Percentiles rank a stretch among this genome's conserved stretches.
Conservation (phyloP, 1,140 invertebrate species). For the Drosophila bipectinata region DNA sequence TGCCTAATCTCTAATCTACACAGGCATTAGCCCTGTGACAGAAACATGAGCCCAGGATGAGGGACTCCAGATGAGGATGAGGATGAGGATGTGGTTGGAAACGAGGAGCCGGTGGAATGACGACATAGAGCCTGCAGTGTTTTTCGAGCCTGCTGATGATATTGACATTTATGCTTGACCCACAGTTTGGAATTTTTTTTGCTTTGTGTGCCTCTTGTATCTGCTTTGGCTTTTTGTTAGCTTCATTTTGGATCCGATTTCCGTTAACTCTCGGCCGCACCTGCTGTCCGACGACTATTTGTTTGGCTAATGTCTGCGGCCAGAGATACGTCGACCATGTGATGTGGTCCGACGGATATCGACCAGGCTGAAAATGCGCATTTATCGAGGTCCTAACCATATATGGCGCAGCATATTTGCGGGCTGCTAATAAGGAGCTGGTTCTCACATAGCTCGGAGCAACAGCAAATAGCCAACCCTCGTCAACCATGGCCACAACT, state of each 20-base stretch:
- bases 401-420: slow-evolving; percentile 51
- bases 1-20: slow-evolving; percentile 79
- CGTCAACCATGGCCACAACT: slow-evolving; percentile 45
- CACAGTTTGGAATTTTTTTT: slow-evolving; percentile 38
- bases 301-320: slow-evolving; percentile 42
- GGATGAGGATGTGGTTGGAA: slow-evolving; percentile 6
- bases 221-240: slow-evolving; percentile 35
- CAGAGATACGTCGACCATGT: slow-evolving; percentile 22
- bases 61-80: neutral
- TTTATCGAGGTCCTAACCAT: slow-evolving; percentile 20
- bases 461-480: slow-evolving; percentile 15
- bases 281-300: slow-evolving; percentile 48
- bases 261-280: slow-evolving; percentile 75
- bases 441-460: slow-evolving; percentile 37
- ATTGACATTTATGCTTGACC: slow-evolving; percentile 78
- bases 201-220: neutral
- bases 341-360: neutral
- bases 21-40: slow-evolving; percentile 70
- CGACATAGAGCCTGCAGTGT: slow-evolving; percentile 56
- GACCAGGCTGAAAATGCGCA: slow-evolving; percentile 52
- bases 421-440: slow-evolving; percentile 33
- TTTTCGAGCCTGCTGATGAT: slow-evolving; percentile 57
- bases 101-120: slow-evolving; percentile 21
- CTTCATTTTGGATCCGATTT: slow-evolving; percentile 54
- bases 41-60: slow-evolving; percentile 38